These are phyloP conservation scores for Cephalopholis sonnerati DNA, from an alignment of 2,113 vertebrate species.

Conservation along the genomic window DNA sequence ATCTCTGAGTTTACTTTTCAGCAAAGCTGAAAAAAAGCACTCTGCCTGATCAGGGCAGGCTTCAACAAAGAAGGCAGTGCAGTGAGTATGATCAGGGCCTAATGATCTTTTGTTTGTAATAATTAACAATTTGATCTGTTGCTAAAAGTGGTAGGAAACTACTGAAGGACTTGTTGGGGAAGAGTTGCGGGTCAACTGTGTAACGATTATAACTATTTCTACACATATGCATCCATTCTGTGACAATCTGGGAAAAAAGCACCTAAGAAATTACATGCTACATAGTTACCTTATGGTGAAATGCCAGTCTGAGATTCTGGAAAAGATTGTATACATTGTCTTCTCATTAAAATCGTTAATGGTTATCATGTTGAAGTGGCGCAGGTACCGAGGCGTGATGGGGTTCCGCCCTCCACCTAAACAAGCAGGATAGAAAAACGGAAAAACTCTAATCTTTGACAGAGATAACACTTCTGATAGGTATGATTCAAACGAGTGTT, in stretches of 20 bases:
- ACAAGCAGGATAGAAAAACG: slow-evolving; percentile 6
- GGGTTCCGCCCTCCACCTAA: slow-evolving; percentile 93
- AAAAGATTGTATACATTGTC: slow-evolving; percentile 93
- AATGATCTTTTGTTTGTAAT: not conserved
- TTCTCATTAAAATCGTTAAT: slow-evolving; percentile 94
- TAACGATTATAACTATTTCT: not conserved
- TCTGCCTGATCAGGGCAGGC: too few species aligned
- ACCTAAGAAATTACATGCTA: not conserved
- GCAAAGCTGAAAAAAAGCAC: too few species aligned
- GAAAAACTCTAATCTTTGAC: not conserved
- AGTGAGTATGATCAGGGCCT: not conserved
- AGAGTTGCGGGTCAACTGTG: too few species aligned
- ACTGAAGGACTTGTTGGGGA: not conserved
- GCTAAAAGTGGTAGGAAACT: not conserved
- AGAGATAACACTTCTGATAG: not conserved
- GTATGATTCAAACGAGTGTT: not conserved
- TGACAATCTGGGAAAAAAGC: not conserved
- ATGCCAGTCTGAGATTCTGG: slow-evolving; percentile 92
- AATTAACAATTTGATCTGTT: not conserved
- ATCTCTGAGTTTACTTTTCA: too few species aligned
- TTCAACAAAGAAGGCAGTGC: too few species aligned
- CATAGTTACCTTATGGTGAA: slow-evolving; percentile 83
- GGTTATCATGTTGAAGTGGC: slow-evolving; percentile 92
- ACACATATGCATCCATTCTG: not conserved
- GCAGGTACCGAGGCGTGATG: slow-evolving; percentile 90